Evolutionary conservation across 2,797 vertebrate species (phyloP).

Genomic region (Pseudocheirus occidentalis): DNA sequence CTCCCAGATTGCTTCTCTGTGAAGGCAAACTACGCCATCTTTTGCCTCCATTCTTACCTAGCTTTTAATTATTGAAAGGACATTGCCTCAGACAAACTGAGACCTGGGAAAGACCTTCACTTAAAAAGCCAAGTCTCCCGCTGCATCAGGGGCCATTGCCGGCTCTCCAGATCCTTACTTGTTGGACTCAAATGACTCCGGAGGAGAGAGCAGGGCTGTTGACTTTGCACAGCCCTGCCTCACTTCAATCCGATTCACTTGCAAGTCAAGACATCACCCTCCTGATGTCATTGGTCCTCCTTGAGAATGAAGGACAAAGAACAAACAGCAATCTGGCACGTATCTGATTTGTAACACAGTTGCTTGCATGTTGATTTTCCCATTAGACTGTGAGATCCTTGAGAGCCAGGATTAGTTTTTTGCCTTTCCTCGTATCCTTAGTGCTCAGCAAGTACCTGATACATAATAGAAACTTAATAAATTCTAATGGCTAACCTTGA

Average conservation of each 20-base stretch:
- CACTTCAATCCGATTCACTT: not conserved
- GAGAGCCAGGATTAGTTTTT: not conserved
- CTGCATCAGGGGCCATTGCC: not conserved
- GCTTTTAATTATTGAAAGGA: not conserved
- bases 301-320: not conserved
- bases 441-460: not conserved
- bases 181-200: not conserved
- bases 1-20: not conserved
- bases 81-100: not conserved
- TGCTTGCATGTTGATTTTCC: not conserved
- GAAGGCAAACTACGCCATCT: not conserved
- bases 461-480: not conserved
- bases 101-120: not conserved
- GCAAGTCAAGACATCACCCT: not conserved
- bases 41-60: not conserved
- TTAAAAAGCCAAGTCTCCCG: not conserved
- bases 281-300: not conserved
- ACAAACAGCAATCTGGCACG: not conserved
- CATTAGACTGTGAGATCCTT: not conserved
- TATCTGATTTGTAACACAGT: not conserved
- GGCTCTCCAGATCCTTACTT: not conserved
- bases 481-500: not conserved
- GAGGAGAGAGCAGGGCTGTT: not conserved
- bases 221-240: not conserved
- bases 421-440: not conserved